These are phyloP conservation scores for Cheilosia scutellata DNA, from an alignment of 2,888 invertebrate species.

Conservation along the genomic window DNA sequence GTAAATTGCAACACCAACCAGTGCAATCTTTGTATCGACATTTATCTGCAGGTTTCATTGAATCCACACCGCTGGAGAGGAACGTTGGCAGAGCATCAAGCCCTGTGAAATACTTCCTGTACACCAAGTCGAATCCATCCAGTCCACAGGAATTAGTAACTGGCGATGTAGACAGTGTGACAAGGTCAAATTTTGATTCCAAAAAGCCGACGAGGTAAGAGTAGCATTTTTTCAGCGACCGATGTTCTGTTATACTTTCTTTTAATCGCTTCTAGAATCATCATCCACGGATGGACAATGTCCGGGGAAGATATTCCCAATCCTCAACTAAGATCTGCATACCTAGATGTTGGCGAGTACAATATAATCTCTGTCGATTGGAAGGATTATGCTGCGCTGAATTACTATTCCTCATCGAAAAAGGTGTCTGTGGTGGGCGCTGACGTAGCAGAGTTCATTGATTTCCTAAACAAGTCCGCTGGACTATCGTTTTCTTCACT, in stretches of 20 bases:
- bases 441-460: slow-evolving; percentile 77
- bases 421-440: slow-evolving; percentile 76
- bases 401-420: slow-evolving; percentile 85
- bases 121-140: slow-evolving; percentile 72
- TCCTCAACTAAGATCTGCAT: slow-evolving; percentile 81
- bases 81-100: neutral
- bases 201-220: slow-evolving; percentile 77
- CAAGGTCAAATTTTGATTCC: slow-evolving; percentile 76
- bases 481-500: slow-evolving; percentile 84
- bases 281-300: slow-evolving; percentile 86
- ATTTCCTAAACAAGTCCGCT: slow-evolving; percentile 84
- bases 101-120: slow-evolving; percentile 73
- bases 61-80: neutral
- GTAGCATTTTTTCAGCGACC: neutral
- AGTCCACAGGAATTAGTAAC: slow-evolving; percentile 64
- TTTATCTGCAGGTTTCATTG: neutral
- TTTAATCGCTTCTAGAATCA: slow-evolving; percentile 73
- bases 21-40: neutral
- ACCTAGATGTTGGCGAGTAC: slow-evolving; percentile 85
- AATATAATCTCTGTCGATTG: slow-evolving; percentile 87
- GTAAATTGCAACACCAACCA: neutral
- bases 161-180: slow-evolving; percentile 68
- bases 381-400: slow-evolving; percentile 85
- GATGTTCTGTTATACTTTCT: neutral
- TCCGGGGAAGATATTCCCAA: slow-evolving; percentile 78